A percentile compares a stretch with the other conserved stretches of the same genome.
phyloP scores from a whole-genome alignment of 1,140 invertebrate species.

The Coelopa frigida region DNA sequence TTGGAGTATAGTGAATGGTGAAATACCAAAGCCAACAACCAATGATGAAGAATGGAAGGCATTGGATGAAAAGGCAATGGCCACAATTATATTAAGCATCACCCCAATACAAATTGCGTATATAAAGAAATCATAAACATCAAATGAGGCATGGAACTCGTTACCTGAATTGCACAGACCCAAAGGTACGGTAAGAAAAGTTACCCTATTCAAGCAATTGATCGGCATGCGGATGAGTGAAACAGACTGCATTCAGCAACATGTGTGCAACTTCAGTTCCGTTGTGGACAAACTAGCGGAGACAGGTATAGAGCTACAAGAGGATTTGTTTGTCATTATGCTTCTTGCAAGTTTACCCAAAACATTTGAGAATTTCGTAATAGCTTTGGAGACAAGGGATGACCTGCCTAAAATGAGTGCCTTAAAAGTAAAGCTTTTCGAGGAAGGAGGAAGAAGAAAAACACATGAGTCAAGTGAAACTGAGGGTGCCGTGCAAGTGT shows the following conservation, averaged over 20 bases:
- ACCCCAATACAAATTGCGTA: conserved; percentile 7
- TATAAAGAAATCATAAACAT: conserved; percentile 8
- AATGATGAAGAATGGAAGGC: background rate
- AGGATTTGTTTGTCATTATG: conserved; percentile 13
- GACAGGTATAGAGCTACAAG: conserved; percentile 8
- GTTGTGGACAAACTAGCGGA: conserved; percentile 13
- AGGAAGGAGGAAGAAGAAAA: conserved; percentile 11
- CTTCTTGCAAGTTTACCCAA: conserved; percentile 4
- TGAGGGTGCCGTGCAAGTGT: background rate
- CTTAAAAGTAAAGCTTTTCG: conserved; percentile 11
- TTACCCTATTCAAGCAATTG: conserved; percentile 12
- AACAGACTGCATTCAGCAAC: background rate
- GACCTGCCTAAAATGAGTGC: conserved; percentile 3
- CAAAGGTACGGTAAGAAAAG: conserved; percentile 10
- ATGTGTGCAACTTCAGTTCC: conserved; percentile 5
- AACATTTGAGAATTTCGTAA: conserved; percentile 14
- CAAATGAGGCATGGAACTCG: conserved; percentile 8
- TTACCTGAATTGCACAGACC: conserved; percentile 9
- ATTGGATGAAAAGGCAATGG: conserved; percentile 1
- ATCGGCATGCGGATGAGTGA: conserved; percentile 7
- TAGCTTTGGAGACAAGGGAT: conserved; percentile 14
- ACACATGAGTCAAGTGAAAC: background rate
- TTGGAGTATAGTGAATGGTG: background rate
- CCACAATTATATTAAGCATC: conserved; percentile 5
- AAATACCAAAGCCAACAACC: background rate